Percentiles rank a stretch among this genome's conserved stretches.
Conservation (phyloP, 2,113 vertebrate genomes). For the Chiloscyllium plagiosum region DNA sequence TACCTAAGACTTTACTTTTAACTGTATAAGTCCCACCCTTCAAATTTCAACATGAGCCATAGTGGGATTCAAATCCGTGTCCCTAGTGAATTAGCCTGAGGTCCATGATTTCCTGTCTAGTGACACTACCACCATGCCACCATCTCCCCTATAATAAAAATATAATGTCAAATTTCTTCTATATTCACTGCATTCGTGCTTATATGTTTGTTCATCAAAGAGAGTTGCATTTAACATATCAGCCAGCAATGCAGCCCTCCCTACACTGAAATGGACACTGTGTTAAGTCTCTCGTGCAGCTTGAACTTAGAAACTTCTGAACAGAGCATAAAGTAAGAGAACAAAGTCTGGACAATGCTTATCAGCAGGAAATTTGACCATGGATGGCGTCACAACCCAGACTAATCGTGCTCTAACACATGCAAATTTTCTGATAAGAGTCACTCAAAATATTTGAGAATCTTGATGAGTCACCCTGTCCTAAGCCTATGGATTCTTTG, state of each 20-base stretch:
- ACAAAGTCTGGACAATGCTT: background rate
- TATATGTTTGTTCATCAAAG: background rate
- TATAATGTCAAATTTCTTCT: background rate
- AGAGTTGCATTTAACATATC: background rate
- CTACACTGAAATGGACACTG: too few relatives aligned
- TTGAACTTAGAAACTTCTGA: background rate
- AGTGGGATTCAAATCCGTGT: too few relatives aligned
- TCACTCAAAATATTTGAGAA: background rate
- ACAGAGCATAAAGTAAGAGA: background rate
- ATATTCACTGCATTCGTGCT: background rate
- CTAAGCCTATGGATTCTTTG: background rate
- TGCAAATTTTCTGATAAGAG: constrained; percentile 5
- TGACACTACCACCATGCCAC: too few relatives aligned
- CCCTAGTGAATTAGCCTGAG: too few relatives aligned
- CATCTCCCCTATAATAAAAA: too few relatives aligned
- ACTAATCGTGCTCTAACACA: background rate
- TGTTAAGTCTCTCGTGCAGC: background rate
- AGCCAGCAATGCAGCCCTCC: background rate
- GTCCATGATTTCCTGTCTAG: too few relatives aligned
- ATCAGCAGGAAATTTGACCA: background rate
- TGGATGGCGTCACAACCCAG: background rate
- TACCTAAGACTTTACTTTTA: too few relatives aligned
- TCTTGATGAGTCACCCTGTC: background rate
- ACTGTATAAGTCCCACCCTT: too few relatives aligned
- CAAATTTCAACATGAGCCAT: too few relatives aligned